Base-by-base conservation (phyloP, 2,113 vertebrate genomes). In the Rattus norvegicus region DNA sequence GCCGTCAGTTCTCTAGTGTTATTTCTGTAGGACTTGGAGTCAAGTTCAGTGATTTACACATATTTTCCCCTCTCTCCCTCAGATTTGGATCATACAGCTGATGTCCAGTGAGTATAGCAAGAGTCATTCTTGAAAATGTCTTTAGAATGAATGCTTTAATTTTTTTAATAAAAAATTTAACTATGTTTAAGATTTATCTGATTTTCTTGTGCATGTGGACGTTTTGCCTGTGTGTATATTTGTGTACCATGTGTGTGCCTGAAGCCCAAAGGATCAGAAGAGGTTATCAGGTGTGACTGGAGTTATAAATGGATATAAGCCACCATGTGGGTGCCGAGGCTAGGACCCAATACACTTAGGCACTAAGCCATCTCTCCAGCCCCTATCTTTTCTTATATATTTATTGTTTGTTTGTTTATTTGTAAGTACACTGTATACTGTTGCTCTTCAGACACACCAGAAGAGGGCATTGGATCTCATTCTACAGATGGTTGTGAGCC, bases 81-180 rank as follows among this genome's bases (percentile, higher is more conserved):
- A 99, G 99, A 99, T 98, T 90, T 99, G 99, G 99, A 99, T 97
- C 99, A 99, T 96, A 99, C 99, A 14, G 99, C 99, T 59, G 99
- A 99, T 96, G 99, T 99, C 94, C 99, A 99, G 99, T 99, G 98
- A 99, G 99, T 99, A 97, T 81, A 97, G 30, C 79, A 94, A 93
- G 93, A 94, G 61, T 79, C 91, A 28, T 93, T 65, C 69, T 96
- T 89, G 73, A 94, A 96, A 93, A 59, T 43, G 67, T 81, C 30
- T 65, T 96, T 93, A 84, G 16, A 52, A 83, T 88, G 47, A 86
- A 73, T 91, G 24, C 75, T 95, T 96, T 88, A 67, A 67, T 22
- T 86, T 80, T 81, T 84, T 80, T 80, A 80, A 80, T 59, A 85
- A 84, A 59, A 83, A n/a, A 30, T 1, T 63, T 47, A 30, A 30